phyloP scores from a whole-genome alignment of 1,140 invertebrate genomes.

The Meloidogyne hapla region DNA sequence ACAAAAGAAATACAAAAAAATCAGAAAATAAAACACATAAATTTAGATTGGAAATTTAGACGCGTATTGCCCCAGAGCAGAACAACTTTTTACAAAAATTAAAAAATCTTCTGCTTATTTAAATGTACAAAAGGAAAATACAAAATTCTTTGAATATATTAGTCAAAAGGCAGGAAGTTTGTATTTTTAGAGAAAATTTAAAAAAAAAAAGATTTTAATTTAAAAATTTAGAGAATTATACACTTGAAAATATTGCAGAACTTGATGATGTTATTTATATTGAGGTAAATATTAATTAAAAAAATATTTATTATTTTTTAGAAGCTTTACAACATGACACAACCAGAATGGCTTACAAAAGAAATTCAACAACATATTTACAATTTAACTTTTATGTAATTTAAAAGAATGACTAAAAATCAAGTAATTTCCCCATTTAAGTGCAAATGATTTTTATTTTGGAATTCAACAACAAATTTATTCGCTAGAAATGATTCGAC shows the following conservation, averaged over 20 bases:
- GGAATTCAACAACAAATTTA: conserved; percentile 51
- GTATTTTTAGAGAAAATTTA: background rate
- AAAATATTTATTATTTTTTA: conserved; percentile 11
- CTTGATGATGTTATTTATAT: conserved; percentile 52
- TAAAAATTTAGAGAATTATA: conserved; percentile 34
- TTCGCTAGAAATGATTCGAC: conserved; percentile 53
- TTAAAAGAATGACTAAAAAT: background rate
- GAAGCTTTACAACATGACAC: conserved; percentile 53
- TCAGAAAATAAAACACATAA: background rate
- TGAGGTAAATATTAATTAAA: conserved; percentile 37
- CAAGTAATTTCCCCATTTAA: background rate
- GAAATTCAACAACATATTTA: conserved; percentile 35
- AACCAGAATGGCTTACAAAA: conserved; percentile 50
- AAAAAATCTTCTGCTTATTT: conserved; percentile 25
- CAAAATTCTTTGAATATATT: conserved; percentile 26
- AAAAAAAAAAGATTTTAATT: conserved; percentile 41
- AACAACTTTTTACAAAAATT: conserved; percentile 37
- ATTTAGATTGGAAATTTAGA: conserved; percentile 49
- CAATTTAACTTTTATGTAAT: conserved; percentile 41
- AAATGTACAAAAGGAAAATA: background rate
- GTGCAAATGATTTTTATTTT: conserved; percentile 45
- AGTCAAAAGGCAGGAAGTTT: conserved; percentile 7
- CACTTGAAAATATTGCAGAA: conserved; percentile 37
- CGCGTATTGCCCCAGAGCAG: conserved; percentile 46
- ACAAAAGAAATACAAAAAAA: conserved; percentile 9